Evolutionary conservation across 2,797 vertebrate genomes (phyloP), one percentile per base, ranked within the genome.

Genomic region (Helarctos malayanus): DNA sequence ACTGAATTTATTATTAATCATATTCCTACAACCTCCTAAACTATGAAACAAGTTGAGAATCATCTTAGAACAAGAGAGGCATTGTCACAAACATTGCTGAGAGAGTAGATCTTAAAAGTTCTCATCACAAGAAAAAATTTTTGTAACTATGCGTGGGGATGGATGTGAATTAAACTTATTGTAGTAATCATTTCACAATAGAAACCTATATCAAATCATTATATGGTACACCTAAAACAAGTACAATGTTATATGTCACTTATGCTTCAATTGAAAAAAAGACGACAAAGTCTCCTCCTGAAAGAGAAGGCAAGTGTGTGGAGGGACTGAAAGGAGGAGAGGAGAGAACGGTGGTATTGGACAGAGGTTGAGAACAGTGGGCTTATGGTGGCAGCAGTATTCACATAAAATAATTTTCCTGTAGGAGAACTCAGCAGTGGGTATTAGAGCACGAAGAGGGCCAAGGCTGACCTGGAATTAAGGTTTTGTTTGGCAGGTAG

Each of bases 51-150:
- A 75, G 38, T 52, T 76, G 29, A 47, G 47, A 88, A 92, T 84
- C 47, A 73, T 14, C 59, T 57, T 79, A 80, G 41, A 56, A 83
- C n/a, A 41, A 76, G n/a, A 59, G 59, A 54, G 61, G 2, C 9
- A 32, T 56, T 75, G 18, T 73, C 65, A 83, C 2, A 0, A 76
- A 75, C 89, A 25, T 57, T 75, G 69, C 38, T 83, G 5, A 75
- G 71, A 75, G 92, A 65, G 32, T 49, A 83, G 45, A 82, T 65
- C 47, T 76, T 84, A n/a, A 56, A 89, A 82, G 47, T 82, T 83
- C 57, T 75, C 78, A 94, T 16, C 49, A 45, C 16, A 47, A 65
- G 57, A 47, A 52, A 80, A 88, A 88, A 61, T 38, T 79, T 41
- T 45, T 45, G 52, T 71, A 71, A 47, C 41, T 78, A 14, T 61